Evolutionary conservation across 2,888 invertebrate species (phyloP), one percentile per base, ranked within the genome.

Genomic region (Chloromyia formosa): DNA sequence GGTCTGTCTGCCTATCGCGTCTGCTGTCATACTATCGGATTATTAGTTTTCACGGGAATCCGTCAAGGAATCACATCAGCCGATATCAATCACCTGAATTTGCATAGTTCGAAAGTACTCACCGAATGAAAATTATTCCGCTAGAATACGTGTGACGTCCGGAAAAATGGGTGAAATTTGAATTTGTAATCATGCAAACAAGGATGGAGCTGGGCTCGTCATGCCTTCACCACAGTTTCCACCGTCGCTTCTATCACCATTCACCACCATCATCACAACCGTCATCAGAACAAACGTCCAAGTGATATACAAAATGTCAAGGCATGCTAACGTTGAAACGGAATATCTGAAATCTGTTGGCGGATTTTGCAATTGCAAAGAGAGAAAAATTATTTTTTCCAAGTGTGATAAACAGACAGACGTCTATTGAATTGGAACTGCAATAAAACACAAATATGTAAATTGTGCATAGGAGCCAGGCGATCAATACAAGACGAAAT

Each of bases 161-260:
- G 74, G 75, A 75, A 76, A 76, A 76, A 76, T 76, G 73, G 76
- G 68, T 68, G 68, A 75, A 76, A 75, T 76, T 76, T 75, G 73
- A 76, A 76, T 76, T 76, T 76, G 76, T 75, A 76, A 76, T 76
- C 76, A 66, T 69, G 69, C 69, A n/a, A n/a, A n/a, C n/a, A 69
- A 40, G 23, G 69, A 20, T n/a, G 56, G 27, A 2, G 22, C 18
- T 58, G 22, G 20, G 18, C 16, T n/a, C 18, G 16, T 18, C 22
- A 22, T 20, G 22, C 18, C 18, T 12, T 20, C 18, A 20, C 58
- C 20, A 58, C 18, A 22, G 12, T 35, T 35, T 35, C 49, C 49
- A 49, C 49, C 49, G 49, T 12, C 49, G 27, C 7, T 35, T 35
- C 27, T 35, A 35, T 35, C 7, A 35, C 27, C 27, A 35, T 35